Evolutionary conservation across 1,140 invertebrate genomes (phyloP), one percentile per base, ranked within the genome.

Genomic region (Drosophila nigromelanica): DNA sequence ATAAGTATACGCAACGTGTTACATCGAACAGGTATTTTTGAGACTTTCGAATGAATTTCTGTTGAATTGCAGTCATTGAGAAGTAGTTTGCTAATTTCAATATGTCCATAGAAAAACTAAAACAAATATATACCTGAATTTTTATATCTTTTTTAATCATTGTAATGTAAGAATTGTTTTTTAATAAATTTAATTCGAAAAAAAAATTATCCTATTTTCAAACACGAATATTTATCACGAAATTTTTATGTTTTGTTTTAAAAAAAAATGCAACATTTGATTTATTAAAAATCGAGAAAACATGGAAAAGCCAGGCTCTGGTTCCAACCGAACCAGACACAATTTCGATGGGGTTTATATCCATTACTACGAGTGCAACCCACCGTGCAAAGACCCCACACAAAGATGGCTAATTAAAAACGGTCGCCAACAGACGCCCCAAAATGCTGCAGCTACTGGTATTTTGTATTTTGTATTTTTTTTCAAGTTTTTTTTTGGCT

Each of bases 371-470:
- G 10, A 27, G 8, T 43, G 10, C 10, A 52, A 21, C 48, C 48
- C 60, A 51, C 37, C 39, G 48, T 40, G 27, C 27, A 24, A 12
- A 63, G 60, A 54, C 68, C 60, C 15, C 56, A 64, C 50, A 55
- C 30, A 54, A 56, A 76, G 70, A 74, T 66, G 73, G 73, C 83
- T 89, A 89, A 87, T 89, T 82, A 86, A 89, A 89, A 87, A 67
- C 60, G 12, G 55, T 47, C 42, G 42, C 61, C 68, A 24, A 27
- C 60, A 61, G 39, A 27, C 30, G 33, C 64, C 55, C 58, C 21
- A 7, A 21, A 5, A 15, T 37, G 54, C n/a, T 10, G 37, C 21
- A 63, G 67, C 66, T 58, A 75, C 73, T 71, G 80, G 55, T 59
- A 70, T 60, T 77, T 75, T 33, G 43, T 37, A 24, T 39, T 48